phyloP scores from a whole-genome alignment of 2,797 vertebrate species.

The Sebastes itinus region DNA sequence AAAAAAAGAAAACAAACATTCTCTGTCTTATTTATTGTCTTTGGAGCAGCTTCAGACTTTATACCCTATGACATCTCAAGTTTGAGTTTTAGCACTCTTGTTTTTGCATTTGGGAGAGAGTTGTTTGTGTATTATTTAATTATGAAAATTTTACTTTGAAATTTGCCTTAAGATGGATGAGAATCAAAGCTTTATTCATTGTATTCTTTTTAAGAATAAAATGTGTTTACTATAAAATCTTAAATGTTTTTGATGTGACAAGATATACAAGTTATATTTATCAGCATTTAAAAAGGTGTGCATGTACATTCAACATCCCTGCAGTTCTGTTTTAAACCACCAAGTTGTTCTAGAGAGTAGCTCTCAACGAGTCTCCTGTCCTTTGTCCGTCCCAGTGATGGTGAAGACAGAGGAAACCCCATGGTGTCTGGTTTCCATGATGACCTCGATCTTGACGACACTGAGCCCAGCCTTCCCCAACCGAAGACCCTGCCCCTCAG shows the following conservation, averaged over 20 bases:
- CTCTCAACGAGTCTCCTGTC: background rate
- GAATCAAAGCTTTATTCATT: background rate
- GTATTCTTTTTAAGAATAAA: background rate
- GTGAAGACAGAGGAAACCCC: slow-evolving; percentile 87
- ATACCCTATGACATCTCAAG: too few species aligned
- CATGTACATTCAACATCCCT: background rate
- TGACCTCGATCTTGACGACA: slow-evolving; percentile 91
- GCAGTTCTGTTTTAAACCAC: background rate
- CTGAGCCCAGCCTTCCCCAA: slow-evolving; percentile 59
- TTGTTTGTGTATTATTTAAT: too few species aligned
- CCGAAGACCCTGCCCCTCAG: slow-evolving; percentile 70
- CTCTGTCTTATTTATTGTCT: too few species aligned
- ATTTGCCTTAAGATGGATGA: background rate
- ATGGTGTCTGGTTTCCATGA: slow-evolving; percentile 95
- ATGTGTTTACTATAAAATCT: background rate
- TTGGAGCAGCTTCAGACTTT: too few species aligned
- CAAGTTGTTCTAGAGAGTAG: too few species aligned
- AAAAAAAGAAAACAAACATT: too few species aligned
- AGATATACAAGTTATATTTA: background rate
- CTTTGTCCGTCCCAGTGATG: slow-evolving; percentile 82
- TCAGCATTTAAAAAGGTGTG: background rate
- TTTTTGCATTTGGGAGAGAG: too few species aligned
- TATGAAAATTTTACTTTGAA: background rate
- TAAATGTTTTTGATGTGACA: background rate
- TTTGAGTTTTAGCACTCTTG: too few species aligned